A percentile compares a stretch with the other conserved stretches of the same genome.
These are phyloP conservation scores for Heliconius hewitsoni DNA, from an alignment of 1,140 invertebrate species.

Conservation along the genomic window DNA sequence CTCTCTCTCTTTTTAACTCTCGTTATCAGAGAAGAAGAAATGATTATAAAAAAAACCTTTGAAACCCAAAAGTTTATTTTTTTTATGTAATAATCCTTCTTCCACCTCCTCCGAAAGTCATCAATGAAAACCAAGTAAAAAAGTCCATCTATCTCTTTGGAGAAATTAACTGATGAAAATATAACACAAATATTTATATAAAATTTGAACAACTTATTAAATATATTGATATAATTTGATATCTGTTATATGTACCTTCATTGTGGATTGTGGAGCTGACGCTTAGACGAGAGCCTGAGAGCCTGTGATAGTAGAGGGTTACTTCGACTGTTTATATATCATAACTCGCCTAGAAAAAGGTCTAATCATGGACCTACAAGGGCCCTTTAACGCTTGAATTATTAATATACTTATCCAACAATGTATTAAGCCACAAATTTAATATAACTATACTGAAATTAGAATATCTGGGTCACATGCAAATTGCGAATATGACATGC, in stretches of 20 bases:
- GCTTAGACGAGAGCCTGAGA: constrained; percentile 40
- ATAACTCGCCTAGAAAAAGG: constrained; percentile 28
- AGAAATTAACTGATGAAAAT: too few relatives aligned
- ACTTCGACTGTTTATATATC: constrained; percentile 55
- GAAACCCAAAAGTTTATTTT: too few relatives aligned
- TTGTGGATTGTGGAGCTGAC: constrained; percentile 51
- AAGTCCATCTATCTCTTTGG: too few relatives aligned
- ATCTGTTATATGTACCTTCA: constrained; percentile 56
- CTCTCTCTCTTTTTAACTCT: too few relatives aligned
- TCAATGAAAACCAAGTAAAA: too few relatives aligned
- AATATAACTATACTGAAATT: constrained; percentile 33
- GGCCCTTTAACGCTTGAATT: constrained; percentile 52
- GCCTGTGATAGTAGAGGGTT: constrained; percentile 59
- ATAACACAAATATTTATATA: too few relatives aligned
- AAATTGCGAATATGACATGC: constrained; percentile 21
- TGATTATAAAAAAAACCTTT: too few relatives aligned
- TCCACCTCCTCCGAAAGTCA: too few relatives aligned
- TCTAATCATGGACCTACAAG: constrained; percentile 55
- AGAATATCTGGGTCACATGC: constrained; percentile 39
- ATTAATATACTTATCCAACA: constrained; percentile 45
- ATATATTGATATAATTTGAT: too few relatives aligned
- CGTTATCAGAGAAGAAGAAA: too few relatives aligned
- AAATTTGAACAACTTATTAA: too few relatives aligned
- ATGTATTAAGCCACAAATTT: constrained; percentile 43
- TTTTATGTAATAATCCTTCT: too few relatives aligned